A percentile compares a stretch with the other conserved stretches of the same genome.
Conservation (phyloP, 2,797 vertebrate species). For the Chloroceryle amazona region DNA sequence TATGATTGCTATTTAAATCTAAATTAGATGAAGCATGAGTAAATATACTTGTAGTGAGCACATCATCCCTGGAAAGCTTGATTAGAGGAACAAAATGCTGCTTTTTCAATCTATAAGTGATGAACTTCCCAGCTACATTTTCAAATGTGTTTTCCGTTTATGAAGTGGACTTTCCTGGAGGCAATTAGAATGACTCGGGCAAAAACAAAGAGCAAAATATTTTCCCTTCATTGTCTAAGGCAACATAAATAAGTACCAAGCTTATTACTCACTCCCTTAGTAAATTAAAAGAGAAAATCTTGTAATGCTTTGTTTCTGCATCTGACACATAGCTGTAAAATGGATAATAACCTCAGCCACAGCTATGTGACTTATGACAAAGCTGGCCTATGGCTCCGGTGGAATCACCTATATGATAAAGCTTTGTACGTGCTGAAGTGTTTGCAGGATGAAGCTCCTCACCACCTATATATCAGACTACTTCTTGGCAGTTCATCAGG, state of each 20-base stretch:
- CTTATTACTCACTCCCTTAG: slow-evolving; percentile 42
- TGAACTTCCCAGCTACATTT: slow-evolving; percentile 36
- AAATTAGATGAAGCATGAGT: not conserved
- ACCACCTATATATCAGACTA: not conserved
- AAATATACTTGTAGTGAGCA: not conserved
- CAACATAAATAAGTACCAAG: not conserved
- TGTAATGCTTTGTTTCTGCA: slow-evolving; percentile 38
- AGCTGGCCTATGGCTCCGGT: slow-evolving; percentile 28
- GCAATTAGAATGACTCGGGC: slow-evolving; percentile 51
- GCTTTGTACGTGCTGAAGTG: slow-evolving; percentile 50
- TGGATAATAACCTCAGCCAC: slow-evolving; percentile 20
- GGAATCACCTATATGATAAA: slow-evolving; percentile 40
- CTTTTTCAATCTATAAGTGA: slow-evolving; percentile 17
- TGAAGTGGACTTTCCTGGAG: slow-evolving; percentile 59
- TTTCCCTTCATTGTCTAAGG: slow-evolving; percentile 61
- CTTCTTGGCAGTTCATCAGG: slow-evolving; percentile 22
- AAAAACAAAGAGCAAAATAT: slow-evolving; percentile 64
- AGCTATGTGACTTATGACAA: slow-evolving; percentile 26
- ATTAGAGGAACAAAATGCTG: slow-evolving; percentile 34
- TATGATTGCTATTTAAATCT: slow-evolving; percentile 1
- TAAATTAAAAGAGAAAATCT: slow-evolving; percentile 26
- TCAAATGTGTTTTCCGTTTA: slow-evolving; percentile 55
- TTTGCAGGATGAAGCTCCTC: slow-evolving; percentile 48
- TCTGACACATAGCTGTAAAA: slow-evolving; percentile 19
- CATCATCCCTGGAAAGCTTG: not conserved